Percentiles rank a stretch among this genome's conserved stretches.
Evolutionary conservation across 2,797 vertebrate genomes (phyloP).

Genomic region (Geotrypetes seraphini): DNA sequence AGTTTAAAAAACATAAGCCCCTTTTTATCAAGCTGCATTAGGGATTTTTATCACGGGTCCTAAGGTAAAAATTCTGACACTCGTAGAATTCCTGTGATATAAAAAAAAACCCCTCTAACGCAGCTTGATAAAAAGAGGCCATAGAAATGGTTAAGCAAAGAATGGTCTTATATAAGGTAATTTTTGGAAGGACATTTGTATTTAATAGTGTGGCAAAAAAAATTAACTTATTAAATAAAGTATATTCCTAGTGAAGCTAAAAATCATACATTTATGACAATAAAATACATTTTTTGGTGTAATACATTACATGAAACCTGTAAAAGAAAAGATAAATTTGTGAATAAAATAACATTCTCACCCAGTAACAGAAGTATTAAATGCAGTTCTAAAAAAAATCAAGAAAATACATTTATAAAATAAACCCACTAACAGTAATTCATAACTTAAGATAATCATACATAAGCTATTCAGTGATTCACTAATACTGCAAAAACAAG

Average conservation of each 20-base stretch:
- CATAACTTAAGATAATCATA: conserved; percentile 50
- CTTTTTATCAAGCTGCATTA: no score
- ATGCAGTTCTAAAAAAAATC: conserved; percentile 40
- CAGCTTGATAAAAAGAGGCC: no score
- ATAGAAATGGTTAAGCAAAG: conserved; percentile 45
- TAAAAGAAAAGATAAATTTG: conserved; percentile 47
- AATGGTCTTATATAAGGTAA: conserved; percentile 54
- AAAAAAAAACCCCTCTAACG: no score
- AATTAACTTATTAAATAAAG: conserved; percentile 77
- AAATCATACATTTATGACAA: conserved; percentile 59
- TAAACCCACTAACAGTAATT: conserved; percentile 44
- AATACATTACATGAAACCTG: conserved; percentile 56
- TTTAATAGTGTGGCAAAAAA: conserved; percentile 63
- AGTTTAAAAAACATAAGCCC: conserved; percentile 46
- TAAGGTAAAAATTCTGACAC: no score
- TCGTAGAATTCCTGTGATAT: no score
- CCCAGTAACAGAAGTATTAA: conserved; percentile 59
- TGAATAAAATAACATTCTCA: conserved; percentile 52
- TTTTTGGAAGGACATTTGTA: conserved; percentile 38
- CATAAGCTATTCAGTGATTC: conserved; percentile 53
- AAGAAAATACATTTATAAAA: conserved; percentile 32
- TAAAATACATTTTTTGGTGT: conserved; percentile 73
- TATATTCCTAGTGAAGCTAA: conserved; percentile 70
- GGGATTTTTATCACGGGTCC: no score
- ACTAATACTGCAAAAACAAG: conserved; percentile 55